Percentiles rank a stretch among this genome's conserved stretches.
Evolutionary conservation across 2,797 vertebrate genomes (phyloP).

Genomic region (Tangara arthus): DNA sequence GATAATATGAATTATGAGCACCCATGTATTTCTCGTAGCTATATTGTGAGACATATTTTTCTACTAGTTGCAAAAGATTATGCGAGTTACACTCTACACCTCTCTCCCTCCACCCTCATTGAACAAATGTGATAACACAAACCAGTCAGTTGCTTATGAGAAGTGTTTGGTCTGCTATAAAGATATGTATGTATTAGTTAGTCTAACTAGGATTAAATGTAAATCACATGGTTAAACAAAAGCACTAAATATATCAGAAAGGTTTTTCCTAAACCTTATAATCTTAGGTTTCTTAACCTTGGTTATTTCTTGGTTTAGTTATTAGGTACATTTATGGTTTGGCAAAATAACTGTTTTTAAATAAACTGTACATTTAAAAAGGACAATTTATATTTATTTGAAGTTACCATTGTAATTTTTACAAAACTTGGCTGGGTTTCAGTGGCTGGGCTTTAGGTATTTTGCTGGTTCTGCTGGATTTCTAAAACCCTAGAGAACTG

Average conservation of each 20-base stretch:
- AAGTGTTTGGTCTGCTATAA: not conserved
- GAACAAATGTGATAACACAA: not conserved
- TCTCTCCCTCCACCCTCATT: not conserved
- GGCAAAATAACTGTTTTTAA: constrained; percentile 16
- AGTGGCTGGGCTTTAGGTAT: constrained; percentile 42
- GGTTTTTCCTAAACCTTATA: not conserved
- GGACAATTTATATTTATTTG: constrained; percentile 50
- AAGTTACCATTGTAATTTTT: constrained; percentile 50
- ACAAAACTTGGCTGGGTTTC: constrained; percentile 54
- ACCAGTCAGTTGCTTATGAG: not conserved
- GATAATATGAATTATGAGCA: constrained; percentile 47
- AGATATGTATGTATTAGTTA: not conserved
- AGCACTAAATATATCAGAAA: not conserved
- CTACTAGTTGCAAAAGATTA: not conserved
- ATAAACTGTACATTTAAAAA: constrained; percentile 37
- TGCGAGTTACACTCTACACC: not conserved
- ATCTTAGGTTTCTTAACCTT: not conserved
- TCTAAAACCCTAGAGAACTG: constrained; percentile 52
- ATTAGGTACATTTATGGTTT: constrained; percentile 5
- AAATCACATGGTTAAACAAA: constrained; percentile 10
- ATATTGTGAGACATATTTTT: not conserved
- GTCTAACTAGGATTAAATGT: not conserved
- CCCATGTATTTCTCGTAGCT: constrained; percentile 16
- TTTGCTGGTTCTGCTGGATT: constrained; percentile 68
- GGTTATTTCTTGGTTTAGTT: constrained; percentile 18